Percentiles rank a stretch among this genome's conserved stretches.
phyloP scores from a whole-genome alignment of 2,888 invertebrate genomes.

The Latrodectus hesperus region DNA sequence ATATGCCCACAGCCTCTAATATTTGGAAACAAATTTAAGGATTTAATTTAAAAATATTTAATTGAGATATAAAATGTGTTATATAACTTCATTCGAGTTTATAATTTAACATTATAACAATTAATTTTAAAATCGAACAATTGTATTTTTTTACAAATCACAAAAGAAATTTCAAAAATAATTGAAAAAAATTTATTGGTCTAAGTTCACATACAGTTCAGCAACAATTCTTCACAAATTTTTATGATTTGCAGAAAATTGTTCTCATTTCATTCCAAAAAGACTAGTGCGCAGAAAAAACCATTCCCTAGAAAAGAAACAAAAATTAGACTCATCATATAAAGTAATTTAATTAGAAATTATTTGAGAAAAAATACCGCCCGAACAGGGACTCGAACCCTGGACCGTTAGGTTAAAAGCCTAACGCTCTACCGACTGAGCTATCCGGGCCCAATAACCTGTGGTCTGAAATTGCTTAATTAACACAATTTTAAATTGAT shows the following conservation, averaged over 20 bases:
- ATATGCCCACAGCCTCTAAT: too few relatives aligned
- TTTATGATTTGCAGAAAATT: slow-evolving; percentile 26
- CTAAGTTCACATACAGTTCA: slow-evolving; percentile 39
- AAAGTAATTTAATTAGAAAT: background rate
- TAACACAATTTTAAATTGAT: too few relatives aligned
- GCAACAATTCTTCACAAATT: slow-evolving; percentile 34
- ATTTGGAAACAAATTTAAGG: too few relatives aligned
- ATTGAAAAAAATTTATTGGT: slow-evolving; percentile 12
- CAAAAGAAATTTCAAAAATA: too few relatives aligned
- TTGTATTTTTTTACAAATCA: too few relatives aligned
- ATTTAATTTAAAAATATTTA: too few relatives aligned
- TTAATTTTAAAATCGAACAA: too few relatives aligned
- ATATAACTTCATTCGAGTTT: background rate
- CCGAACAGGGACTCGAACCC: slow-evolving; percentile 86
- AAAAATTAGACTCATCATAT: background rate
- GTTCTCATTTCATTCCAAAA: background rate
- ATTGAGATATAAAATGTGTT: background rate
- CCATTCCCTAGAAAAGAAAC: background rate
- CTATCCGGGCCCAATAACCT: slow-evolving; percentile 82
- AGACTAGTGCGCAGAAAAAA: background rate
- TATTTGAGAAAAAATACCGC: slow-evolving; percentile 74
- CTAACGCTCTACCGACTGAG: slow-evolving; percentile 86
- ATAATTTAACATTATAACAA: background rate
- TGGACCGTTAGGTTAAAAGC: slow-evolving; percentile 87
- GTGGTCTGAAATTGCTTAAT: too few relatives aligned